A percentile compares a stretch with the other conserved stretches of the same genome.
These are phyloP conservation scores for Sinelater perroti DNA, from an alignment of 2,888 invertebrate species.

Conservation along the genomic window DNA sequence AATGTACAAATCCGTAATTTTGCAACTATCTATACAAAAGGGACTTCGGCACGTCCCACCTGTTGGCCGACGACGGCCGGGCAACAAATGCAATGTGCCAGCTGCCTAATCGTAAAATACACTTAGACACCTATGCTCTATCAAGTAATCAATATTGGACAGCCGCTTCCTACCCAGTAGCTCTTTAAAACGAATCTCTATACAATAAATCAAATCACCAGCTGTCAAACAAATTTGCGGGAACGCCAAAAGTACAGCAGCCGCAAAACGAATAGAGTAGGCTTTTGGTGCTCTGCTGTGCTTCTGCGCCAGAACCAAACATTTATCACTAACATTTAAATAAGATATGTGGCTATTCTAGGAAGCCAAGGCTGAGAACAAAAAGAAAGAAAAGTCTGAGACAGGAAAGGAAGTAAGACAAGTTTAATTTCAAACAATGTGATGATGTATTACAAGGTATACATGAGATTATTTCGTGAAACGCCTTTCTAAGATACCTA, in stretches of 20 bases:
- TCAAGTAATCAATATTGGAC: slow-evolving; percentile 42
- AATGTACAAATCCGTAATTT: slow-evolving; percentile 51
- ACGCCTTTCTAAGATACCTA: slow-evolving; percentile 44
- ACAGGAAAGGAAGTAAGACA: slow-evolving; percentile 1
- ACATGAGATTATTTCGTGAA: slow-evolving; percentile 44
- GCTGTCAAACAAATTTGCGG: slow-evolving; percentile 27
- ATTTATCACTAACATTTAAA: slow-evolving; percentile 27
- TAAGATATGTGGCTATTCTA: slow-evolving; percentile 34
- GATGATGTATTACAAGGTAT: slow-evolving; percentile 42
- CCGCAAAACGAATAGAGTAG: slow-evolving; percentile 7
- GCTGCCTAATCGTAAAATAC: slow-evolving; percentile 53
- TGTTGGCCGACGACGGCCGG: slow-evolving; percentile 21
- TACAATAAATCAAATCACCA: slow-evolving; percentile 39
- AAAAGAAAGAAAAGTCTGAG: background rate
- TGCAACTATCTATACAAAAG: slow-evolving; percentile 28
- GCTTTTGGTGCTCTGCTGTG: slow-evolving; percentile 33
- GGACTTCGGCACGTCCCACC: slow-evolving; percentile 20
- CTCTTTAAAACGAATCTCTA: slow-evolving; percentile 36
- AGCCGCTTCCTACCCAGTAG: slow-evolving; percentile 44
- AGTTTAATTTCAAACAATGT: slow-evolving; percentile 24
- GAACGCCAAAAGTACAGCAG: slow-evolving; percentile 34
- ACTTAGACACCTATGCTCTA: slow-evolving; percentile 53
- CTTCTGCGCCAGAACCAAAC: slow-evolving; percentile 35
- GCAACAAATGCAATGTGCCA: slow-evolving; percentile 42
- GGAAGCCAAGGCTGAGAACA: slow-evolving; percentile 16